These are phyloP conservation scores for Mylabris phalerata DNA, from an alignment of 1,140 invertebrate species.

Conservation along the genomic window DNA sequence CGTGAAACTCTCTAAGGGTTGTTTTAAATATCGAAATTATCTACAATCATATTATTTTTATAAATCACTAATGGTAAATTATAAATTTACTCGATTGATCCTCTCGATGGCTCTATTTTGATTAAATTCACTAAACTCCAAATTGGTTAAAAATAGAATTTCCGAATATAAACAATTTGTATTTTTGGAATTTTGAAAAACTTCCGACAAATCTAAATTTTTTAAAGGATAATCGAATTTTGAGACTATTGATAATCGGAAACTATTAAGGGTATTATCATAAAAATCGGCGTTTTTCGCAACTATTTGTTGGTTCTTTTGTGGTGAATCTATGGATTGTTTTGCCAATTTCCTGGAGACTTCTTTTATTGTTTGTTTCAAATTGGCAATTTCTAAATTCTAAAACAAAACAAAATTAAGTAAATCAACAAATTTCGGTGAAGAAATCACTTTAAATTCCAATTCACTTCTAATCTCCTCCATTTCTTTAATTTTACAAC, in stretches of 20 bases:
- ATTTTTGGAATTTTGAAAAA: constrained; percentile 1
- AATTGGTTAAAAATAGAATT: background rate
- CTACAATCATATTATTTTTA: constrained; percentile 9
- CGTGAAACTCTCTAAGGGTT: background rate
- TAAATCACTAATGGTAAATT: background rate
- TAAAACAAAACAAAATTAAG: constrained; percentile 17
- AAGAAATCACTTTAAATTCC: constrained; percentile 24
- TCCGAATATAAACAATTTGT: constrained; percentile 1
- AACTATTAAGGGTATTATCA: background rate
- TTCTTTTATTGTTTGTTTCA: constrained; percentile 28
- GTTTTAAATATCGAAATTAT: constrained; percentile 11
- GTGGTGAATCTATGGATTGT: background rate
- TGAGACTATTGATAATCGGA: background rate
- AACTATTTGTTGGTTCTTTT: background rate
- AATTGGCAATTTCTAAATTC: constrained; percentile 33
- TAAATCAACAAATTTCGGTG: background rate
- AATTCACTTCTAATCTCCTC: constrained; percentile 28
- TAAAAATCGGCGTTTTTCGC: background rate
- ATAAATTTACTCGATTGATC: background rate
- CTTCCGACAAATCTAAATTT: background rate
- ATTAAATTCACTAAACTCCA: background rate
- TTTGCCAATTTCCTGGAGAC: constrained; percentile 5
- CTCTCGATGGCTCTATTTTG: constrained; percentile 1
- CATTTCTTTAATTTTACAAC: constrained; percentile 21
- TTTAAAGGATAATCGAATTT: constrained; percentile 2